Evolutionary conservation across 92 coral and sea anemone species (phyloP).

Genomic region (Epizoanthus illoricatus): DNA sequence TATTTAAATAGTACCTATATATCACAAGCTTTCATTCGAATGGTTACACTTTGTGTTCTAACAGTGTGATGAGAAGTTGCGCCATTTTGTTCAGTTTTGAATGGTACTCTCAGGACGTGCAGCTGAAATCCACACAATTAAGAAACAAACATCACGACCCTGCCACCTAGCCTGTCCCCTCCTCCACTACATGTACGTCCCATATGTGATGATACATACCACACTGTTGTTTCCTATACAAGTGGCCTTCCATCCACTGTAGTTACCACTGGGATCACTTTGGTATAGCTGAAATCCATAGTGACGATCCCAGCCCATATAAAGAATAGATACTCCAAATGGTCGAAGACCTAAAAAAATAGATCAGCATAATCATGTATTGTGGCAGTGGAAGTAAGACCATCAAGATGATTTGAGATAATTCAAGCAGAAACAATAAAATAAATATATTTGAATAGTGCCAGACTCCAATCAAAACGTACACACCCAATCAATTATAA

Average conservation of each 20-base stretch:
- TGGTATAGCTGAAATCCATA: constrained; percentile 96
- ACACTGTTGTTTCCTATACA: constrained; percentile 99
- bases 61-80: not conserved
- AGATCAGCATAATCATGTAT: not conserved
- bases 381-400: no score
- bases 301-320: constrained; percentile 97
- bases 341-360: constrained; percentile 78
- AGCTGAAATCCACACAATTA: no score
- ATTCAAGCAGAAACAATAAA: no score
- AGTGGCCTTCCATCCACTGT: constrained; percentile 99
- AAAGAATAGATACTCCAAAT: constrained; percentile 96
- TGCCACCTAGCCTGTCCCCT: not conserved
- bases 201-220: constrained; percentile 47
- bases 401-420: no score
- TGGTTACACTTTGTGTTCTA: no score
- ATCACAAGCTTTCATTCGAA: no score
- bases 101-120: no score
- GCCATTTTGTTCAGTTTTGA: not conserved
- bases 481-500: no score
- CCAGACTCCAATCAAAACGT: no score
- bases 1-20: no score
- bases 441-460: no score
- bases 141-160: not conserved
- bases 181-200: not conserved
- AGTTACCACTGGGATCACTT: constrained; percentile 99